Base-by-base conservation (phyloP, 2,797 vertebrate species). In the Phrynocephalus forsythii region DNA sequence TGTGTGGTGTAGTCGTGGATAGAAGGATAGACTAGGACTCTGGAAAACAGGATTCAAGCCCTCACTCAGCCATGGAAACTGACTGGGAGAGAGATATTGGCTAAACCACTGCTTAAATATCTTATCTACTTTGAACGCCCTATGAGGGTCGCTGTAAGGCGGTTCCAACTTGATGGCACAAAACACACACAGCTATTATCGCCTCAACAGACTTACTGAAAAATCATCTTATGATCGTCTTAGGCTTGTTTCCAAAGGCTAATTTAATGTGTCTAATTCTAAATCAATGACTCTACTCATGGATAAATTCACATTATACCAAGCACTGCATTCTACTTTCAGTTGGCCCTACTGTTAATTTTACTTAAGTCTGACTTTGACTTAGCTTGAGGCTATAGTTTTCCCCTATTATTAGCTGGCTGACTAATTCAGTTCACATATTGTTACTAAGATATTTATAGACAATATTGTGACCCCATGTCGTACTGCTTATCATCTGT, bases 241-340 rank as follows among this genome's bases (percentile, higher is more conserved):
- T 85, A 80, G 26, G 83, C 86, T 85, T 80, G 78, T 91, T 90
- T 67, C 80, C 84, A 2, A 86, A 26, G 52, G 28, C 10, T 1
- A 0, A n/a, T 75, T 84, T 80, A 84, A 90, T 76, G n/a, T 91
- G 69, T 75, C 82, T 92, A 93, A 78, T 86, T 77, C 22, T 11
- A 84, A 88, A 24, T 63, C 82, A 91, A 85, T 86, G 92, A 52
- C 87, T 48, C 50, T 68, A 20, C 91, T 94, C 91, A 33, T 24
- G 0, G 86, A 67, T 11, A 52, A 56, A 48, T 38, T 44, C 48
- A 67, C 69, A 76, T 81, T 85, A 16, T 88, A 60, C 44, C 71
- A 76, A 63, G 60, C 13, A 63, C 33, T 18, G 5, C 24, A 1
- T 84, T 82, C 44, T 69, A 38, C 38, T 44, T 24, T 87, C 63